Conservation (phyloP, 2,797 vertebrate species). For the Hypotaenidia philippensis region DNA sequence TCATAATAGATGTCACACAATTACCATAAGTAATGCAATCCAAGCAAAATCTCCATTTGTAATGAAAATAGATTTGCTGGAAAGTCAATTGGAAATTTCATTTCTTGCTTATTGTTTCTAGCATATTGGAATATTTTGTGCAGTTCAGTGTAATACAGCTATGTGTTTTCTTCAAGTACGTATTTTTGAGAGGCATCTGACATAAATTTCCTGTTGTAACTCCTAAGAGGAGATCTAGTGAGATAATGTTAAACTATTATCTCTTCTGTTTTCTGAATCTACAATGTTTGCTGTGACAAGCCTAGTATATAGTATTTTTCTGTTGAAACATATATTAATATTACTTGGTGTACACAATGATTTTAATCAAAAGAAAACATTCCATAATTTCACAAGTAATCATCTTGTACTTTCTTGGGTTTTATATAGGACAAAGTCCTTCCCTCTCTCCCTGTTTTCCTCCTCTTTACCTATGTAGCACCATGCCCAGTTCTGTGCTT, state of each 20-base stretch:
- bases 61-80: conserved; percentile 80
- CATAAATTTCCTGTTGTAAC: neutral
- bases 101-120: conserved; percentile 78
- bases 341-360: neutral
- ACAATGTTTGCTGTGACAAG: neutral
- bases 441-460: neutral
- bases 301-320: neutral
- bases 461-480: fast-evolving
- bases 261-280: neutral
- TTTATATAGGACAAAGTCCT: neutral
- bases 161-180: neutral
- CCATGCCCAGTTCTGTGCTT: neutral
- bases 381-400: neutral
- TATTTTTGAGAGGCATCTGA: conserved; percentile 2
- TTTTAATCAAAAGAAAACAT: neutral
- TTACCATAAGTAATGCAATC: conserved; percentile 79
- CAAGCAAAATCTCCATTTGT: conserved; percentile 75
- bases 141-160: neutral
- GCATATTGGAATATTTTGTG: conserved; percentile 59
- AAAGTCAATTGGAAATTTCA: conserved; percentile 77
- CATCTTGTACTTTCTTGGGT: neutral
- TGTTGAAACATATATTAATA: neutral
- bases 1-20: conserved; percentile 79
- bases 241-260: neutral
- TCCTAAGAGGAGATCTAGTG: neutral